Evolutionary conservation across 2,797 vertebrate genomes (phyloP).

Genomic region (Staurois parvus): DNA sequence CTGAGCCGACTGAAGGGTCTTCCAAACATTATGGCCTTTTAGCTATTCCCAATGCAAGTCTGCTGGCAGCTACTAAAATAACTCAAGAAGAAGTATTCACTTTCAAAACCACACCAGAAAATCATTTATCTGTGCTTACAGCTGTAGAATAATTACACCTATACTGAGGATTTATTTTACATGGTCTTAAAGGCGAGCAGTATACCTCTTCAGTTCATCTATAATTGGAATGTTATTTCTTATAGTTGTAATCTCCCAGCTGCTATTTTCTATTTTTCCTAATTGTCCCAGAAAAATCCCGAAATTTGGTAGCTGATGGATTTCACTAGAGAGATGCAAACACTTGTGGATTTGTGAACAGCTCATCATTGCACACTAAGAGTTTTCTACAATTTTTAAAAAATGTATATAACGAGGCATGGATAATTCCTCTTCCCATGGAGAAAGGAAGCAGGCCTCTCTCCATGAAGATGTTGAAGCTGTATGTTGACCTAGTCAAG

Average conservation of each 20-base stretch:
- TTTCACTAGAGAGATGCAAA: not conserved
- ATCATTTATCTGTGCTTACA: slow-evolving; percentile 41
- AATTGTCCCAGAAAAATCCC: not conserved
- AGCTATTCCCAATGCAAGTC: slow-evolving; percentile 43
- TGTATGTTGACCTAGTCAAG: too few species aligned
- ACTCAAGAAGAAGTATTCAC: slow-evolving; percentile 36
- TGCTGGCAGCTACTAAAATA: slow-evolving; percentile 54
- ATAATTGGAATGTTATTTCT: slow-evolving; percentile 7
- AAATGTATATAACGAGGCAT: not conserved
- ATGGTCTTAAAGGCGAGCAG: slow-evolving; percentile 1
- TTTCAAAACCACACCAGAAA: slow-evolving; percentile 52
- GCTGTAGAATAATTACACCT: slow-evolving; percentile 38
- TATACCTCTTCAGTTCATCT: not conserved
- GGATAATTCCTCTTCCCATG: not conserved
- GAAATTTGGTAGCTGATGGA: not conserved
- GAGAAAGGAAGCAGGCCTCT: not conserved
- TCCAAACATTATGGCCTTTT: slow-evolving; percentile 54
- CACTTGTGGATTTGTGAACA: not conserved
- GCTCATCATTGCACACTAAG: not conserved
- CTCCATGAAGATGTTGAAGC: too few species aligned
- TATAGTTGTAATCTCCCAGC: not conserved
- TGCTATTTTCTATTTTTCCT: not conserved
- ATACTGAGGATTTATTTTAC: not conserved
- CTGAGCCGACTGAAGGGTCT: slow-evolving; percentile 48
- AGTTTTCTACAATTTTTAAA: not conserved